Base-by-base conservation (phyloP, 2,888 invertebrate genomes). In the Epiblema foenella region DNA sequence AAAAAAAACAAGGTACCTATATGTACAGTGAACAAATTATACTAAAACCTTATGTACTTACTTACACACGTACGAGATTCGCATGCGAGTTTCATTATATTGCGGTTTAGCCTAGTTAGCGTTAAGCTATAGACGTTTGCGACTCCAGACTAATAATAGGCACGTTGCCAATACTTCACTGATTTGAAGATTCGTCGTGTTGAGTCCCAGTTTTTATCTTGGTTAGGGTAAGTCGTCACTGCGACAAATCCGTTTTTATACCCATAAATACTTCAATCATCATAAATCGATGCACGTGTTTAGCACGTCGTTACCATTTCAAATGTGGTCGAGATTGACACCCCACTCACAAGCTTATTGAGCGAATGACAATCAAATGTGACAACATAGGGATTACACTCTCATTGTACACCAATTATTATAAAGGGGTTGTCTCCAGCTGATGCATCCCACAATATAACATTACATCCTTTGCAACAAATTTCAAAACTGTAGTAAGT, bases 351-450 rank as follows among this genome's bases (percentile, higher is more conserved):
- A 79, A 83, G 79, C 86, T 83, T 84, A 89, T 88, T 85, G 83
- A 85, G 85, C 87, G 88, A 79, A 84, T 87, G 87, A 90, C 84
- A 83, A 90, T 89, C 82, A 80, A 85, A 89, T 85, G 83, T 88
- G 90, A 91, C 91, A 91, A 88, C 86, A 77, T 81, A 85, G 83
- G 84, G 86, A 89, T 89, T 86, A 89, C 84, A 80, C 82, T 77
- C 82, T 77, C 59, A 85, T 88, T 89, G 87, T 87, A 78, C 78
- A 75, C 79, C 89, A 88, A 90, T 89, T 89, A 88, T 63, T 52
- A 51, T 37, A 85, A 81, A 77, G 77, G 81, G 85, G 82, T 78
- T 76, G 77, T 75, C 76, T 82, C 81, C 91, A 91, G 89, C 90
- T 90, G 91, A 88, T 88, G 81, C 58, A 69, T 81, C 79, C 75